phyloP scores from a whole-genome alignment of 2,797 vertebrate genomes.

The Meriones psammophilus region DNA sequence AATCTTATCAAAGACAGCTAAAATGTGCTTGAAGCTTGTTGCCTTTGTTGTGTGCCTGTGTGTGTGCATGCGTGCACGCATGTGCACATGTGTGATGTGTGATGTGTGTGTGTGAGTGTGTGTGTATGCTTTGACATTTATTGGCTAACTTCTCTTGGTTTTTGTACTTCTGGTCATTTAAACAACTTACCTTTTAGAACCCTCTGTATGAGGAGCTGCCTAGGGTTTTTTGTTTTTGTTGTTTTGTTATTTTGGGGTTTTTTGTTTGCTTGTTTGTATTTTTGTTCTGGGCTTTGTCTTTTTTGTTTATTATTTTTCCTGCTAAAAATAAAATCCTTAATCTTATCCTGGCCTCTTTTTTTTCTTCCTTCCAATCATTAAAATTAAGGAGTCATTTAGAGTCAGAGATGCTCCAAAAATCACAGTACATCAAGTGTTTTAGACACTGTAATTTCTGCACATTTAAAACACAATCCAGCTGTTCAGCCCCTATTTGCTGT shows the following conservation, averaged over 20 bases:
- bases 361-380: slow-evolving; percentile 37
- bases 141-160: neutral
- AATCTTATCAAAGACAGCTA: neutral
- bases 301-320: neutral
- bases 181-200: neutral
- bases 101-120: too few relatives aligned
- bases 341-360: neutral
- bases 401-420: neutral
- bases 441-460: neutral
- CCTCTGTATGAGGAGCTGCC: neutral
- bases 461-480: neutral
- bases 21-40: neutral
- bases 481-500: neutral
- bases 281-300: neutral
- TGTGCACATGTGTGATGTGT: neutral
- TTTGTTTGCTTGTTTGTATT: too few relatives aligned
- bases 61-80: neutral
- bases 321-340: neutral
- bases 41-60: neutral
- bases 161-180: neutral
- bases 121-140: neutral
- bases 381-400: neutral
- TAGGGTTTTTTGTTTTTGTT: too few relatives aligned
- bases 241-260: too few relatives aligned
- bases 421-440: neutral